These are phyloP conservation scores for Arvicanthis niloticus DNA, from an alignment of 2,113 vertebrate species.

Conservation along the genomic window DNA sequence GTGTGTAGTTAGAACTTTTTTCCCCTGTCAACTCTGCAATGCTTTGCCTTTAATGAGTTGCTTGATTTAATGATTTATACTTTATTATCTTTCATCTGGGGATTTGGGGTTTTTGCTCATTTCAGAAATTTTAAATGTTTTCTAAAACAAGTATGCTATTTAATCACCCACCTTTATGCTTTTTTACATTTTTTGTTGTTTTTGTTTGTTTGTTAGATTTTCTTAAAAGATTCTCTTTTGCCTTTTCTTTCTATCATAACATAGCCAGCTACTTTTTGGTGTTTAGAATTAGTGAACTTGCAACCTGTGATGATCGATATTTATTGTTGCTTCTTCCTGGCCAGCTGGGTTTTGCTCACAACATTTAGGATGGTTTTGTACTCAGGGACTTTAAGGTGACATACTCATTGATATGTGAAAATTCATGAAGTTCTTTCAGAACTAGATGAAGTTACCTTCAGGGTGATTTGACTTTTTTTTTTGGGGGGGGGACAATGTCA, in stretches of 20 bases:
- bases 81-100: neutral
- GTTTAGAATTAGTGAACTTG: neutral
- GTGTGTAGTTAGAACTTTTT: neutral
- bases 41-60: neutral
- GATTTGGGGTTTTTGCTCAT: neutral
- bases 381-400: neutral
- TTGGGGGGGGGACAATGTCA: neutral
- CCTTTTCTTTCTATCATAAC: neutral
- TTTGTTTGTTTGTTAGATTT: neutral
- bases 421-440: neutral
- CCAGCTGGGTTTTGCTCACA: neutral
- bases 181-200: slow-evolving; percentile 2
- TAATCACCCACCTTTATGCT: neutral
- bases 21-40: neutral
- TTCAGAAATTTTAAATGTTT: slow-evolving; percentile 16
- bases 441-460: neutral
- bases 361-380: neutral
- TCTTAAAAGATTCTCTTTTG: neutral
- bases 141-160: neutral
- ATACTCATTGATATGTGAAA: neutral
- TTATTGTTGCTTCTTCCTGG: neutral
- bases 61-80: neutral
- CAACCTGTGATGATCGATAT: neutral
- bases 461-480: neutral
- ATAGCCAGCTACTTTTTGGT: neutral